Evolutionary conservation across 2,888 invertebrate genomes (phyloP).

Genomic region (Liodrosophila aerea): DNA sequence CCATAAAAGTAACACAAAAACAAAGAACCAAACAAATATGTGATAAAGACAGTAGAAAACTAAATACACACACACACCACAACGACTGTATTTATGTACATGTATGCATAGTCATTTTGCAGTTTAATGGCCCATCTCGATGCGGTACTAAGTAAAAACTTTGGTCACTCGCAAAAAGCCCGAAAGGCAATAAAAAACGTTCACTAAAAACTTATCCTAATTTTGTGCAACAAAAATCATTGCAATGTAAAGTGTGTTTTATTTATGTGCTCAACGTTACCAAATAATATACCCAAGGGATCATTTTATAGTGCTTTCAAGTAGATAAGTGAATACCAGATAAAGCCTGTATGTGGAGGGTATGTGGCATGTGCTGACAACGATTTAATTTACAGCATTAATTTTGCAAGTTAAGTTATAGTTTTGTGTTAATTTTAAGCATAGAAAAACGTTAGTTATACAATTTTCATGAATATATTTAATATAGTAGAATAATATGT

Average conservation of each 20-base stretch:
- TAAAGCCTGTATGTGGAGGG: not conserved
- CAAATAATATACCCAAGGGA: conserved; percentile 12
- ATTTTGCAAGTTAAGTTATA: too few species aligned
- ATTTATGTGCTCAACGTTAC: conserved; percentile 26
- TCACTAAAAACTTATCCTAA: conserved; percentile 40
- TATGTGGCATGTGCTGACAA: too few species aligned
- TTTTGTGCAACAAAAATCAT: conserved; percentile 31
- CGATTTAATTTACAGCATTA: too few species aligned
- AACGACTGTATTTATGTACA: not conserved
- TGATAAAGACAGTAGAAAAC: conserved; percentile 48
- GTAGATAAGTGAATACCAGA: too few species aligned
- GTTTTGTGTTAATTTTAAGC: too few species aligned
- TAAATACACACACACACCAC: conserved; percentile 21
- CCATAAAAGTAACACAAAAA: conserved; percentile 65
- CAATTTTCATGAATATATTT: too few species aligned
- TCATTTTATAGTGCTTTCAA: conserved; percentile 1
- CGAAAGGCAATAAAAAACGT: conserved; percentile 27
- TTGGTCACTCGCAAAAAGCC: conserved; percentile 41
- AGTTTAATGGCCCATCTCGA: conserved; percentile 41
- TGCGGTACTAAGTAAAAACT: conserved; percentile 47
- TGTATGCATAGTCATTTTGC: conserved; percentile 29
- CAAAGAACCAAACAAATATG: conserved; percentile 63
- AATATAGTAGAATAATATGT: too few species aligned
- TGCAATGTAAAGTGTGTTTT: conserved; percentile 28
- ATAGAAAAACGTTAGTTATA: too few species aligned